Evolutionary conservation across 2,797 vertebrate genomes (phyloP).

Genomic region (Molossus molossus): DNA sequence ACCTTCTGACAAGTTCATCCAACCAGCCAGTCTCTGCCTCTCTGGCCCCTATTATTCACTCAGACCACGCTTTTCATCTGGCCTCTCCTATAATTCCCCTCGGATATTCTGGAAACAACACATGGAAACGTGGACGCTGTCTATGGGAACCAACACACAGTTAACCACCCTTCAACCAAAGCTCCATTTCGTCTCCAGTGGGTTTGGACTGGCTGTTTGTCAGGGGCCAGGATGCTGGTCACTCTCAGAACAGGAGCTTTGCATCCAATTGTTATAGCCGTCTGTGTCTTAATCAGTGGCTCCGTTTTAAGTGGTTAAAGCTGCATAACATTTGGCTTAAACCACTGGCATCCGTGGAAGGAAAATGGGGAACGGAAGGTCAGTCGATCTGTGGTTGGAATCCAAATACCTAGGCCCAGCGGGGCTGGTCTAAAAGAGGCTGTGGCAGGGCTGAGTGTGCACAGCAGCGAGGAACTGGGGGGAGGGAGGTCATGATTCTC

Average conservation of each 20-base stretch:
- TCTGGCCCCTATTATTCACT: conserved; percentile 1
- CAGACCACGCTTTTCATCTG: conserved; percentile 60
- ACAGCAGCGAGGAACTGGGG: not conserved
- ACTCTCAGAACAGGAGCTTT: conserved; percentile 61
- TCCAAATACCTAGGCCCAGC: not conserved
- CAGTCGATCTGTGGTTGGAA: conserved; percentile 12
- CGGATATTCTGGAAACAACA: conserved; percentile 64
- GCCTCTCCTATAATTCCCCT: conserved; percentile 52
- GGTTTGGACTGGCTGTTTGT: conserved; percentile 72
- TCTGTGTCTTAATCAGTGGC: conserved; percentile 39
- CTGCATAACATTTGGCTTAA: conserved; percentile 62
- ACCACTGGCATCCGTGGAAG: conserved; percentile 55
- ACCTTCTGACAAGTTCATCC: conserved; percentile 32
- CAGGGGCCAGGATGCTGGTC: conserved; percentile 13
- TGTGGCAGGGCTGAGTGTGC: not conserved
- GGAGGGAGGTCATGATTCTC: not conserved
- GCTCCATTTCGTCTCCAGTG: not conserved
- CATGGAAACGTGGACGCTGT: conserved; percentile 71
- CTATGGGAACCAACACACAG: conserved; percentile 60
- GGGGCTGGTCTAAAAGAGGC: not conserved
- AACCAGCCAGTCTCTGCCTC: not conserved
- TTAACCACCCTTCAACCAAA: conserved; percentile 49
- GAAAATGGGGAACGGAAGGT: conserved; percentile 28
- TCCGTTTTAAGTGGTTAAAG: conserved; percentile 74
- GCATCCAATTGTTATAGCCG: conserved; percentile 32